phyloP scores from a whole-genome alignment of 1,140 invertebrate genomes.

The Penaeus japonicus region DNA sequence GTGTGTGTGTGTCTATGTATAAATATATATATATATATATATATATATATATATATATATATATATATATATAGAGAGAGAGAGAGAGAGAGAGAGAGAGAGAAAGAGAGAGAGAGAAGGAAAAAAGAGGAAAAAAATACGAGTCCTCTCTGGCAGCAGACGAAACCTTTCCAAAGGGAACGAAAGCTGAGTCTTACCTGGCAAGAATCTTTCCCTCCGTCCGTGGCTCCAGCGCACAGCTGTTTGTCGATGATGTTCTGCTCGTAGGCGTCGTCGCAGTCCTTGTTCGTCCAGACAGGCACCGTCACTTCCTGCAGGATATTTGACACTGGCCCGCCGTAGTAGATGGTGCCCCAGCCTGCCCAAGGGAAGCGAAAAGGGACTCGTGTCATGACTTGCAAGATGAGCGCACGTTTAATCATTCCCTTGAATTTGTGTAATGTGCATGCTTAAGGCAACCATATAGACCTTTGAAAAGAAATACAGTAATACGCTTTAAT shows the following conservation, averaged over 20 bases:
- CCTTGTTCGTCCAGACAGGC: conserved; percentile 67
- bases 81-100: not conserved
- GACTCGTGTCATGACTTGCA: too few species aligned
- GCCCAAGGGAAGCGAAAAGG: not conserved
- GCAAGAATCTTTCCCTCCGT: conserved; percentile 72
- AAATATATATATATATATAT: too few species aligned
- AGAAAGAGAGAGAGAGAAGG: not conserved
- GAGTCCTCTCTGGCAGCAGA: not conserved
- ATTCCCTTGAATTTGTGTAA: too few species aligned
- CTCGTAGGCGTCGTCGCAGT: conserved; percentile 65
- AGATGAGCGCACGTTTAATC: too few species aligned
- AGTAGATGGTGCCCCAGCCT: conserved; percentile 74
- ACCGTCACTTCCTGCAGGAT: conserved; percentile 70
- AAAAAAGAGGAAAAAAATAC: not conserved
- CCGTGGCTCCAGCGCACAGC: conserved; percentile 72
- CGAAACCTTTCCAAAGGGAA: not conserved
- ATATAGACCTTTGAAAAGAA: too few species aligned
- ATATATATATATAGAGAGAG: too few species aligned
- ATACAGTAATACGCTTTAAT: too few species aligned
- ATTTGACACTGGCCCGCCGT: conserved; percentile 68
- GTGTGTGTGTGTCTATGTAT: too few species aligned
- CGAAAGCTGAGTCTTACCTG: conserved; percentile 64
- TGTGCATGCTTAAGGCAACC: too few species aligned
- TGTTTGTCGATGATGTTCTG: conserved; percentile 66
- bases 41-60: too few species aligned